Percentiles rank a stretch among this genome's conserved stretches.
Conservation (phyloP, 2,888 invertebrate genomes). For the Priocnemis perturbator region DNA sequence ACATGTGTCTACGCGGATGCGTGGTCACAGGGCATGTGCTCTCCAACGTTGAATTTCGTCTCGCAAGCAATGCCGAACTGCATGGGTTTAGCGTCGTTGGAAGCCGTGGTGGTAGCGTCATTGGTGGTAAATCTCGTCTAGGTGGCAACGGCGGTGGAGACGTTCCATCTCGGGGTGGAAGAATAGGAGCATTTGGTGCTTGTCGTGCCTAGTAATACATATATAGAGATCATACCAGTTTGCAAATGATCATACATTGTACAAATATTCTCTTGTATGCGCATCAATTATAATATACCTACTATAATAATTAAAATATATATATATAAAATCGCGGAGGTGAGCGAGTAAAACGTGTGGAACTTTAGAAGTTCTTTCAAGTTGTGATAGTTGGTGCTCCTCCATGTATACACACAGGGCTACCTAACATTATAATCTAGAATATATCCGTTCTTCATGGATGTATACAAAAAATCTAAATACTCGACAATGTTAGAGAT, state of each 20-base stretch:
- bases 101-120: slow-evolving; percentile 67
- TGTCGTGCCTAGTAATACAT: slow-evolving; percentile 76
- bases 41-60: slow-evolving; percentile 72
- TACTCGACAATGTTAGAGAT: no score
- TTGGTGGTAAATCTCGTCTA: slow-evolving; percentile 72
- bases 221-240: background rate
- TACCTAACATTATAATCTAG: no score
- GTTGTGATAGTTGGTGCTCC: no score
- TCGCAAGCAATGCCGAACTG: slow-evolving; percentile 69
- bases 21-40: slow-evolving; percentile 58
- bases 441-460: no score
- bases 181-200: slow-evolving; percentile 82
- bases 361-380: no score
- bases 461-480: no score
- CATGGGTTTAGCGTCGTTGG: slow-evolving; percentile 67
- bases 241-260: background rate
- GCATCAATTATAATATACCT: background rate
- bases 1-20: slow-evolving; percentile 71
- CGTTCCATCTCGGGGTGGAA: slow-evolving; percentile 82
- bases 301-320: background rate
- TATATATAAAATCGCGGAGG: no score
- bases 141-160: slow-evolving; percentile 83
- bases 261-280: no score
- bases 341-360: no score
- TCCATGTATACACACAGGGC: no score